Evolutionary conservation across 2,888 invertebrate genomes (phyloP).

Genomic region (Omphaloscelis lunosa): DNA sequence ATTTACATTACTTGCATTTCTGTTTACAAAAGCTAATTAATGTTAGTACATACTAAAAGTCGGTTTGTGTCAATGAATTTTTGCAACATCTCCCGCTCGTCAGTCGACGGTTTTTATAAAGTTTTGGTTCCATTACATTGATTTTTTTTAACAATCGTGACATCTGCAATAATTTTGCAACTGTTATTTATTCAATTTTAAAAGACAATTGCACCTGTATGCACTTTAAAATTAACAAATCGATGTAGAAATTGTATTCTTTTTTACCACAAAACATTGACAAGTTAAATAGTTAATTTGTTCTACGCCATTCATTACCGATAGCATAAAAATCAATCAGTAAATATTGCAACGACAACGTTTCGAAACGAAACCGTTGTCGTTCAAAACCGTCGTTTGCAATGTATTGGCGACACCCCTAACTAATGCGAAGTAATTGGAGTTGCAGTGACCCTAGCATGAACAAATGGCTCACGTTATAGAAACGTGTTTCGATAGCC

Average conservation of each 20-base stretch:
- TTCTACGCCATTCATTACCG: constrained; percentile 38
- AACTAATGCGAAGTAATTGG: constrained; percentile 43
- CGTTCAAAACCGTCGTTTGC: constrained; percentile 29
- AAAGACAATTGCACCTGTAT: constrained; percentile 9
- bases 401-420: constrained; percentile 52
- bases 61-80: neutral
- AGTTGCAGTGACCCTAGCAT: constrained; percentile 16
- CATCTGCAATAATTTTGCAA: neutral
- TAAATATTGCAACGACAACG: constrained; percentile 34
- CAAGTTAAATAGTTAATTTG: constrained; percentile 49
- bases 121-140: neutral
- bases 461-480: constrained; percentile 25
- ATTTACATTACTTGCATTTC: neutral
- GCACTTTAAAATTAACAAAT: constrained; percentile 28
- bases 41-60: neutral
- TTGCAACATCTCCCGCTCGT: neutral
- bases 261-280: constrained; percentile 22
- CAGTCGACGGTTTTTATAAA: neutral
- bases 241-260: constrained; percentile 19
- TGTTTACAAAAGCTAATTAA: neutral
- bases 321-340: constrained; percentile 54
- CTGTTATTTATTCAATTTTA: neutral
- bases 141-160: constrained; percentile 1
- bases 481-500: neutral
- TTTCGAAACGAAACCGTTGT: constrained; percentile 37